Conservation (phyloP, 2,797 vertebrate species). For the Telmatherina bonti region DNA sequence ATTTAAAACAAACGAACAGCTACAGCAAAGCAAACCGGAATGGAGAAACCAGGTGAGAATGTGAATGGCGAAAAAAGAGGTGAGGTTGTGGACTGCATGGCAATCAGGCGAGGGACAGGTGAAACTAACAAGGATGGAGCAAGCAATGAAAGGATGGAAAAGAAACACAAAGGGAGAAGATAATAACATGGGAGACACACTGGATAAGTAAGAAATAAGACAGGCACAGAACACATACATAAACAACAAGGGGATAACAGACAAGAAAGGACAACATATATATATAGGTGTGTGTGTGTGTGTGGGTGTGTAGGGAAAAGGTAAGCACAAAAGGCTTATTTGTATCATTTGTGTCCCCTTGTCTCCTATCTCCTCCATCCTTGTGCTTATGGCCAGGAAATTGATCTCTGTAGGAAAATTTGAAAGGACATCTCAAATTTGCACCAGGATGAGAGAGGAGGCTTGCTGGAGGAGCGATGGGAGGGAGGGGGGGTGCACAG, state of each 20-base stretch:
- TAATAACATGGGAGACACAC: not conserved
- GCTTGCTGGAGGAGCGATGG: not conserved
- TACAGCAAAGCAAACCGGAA: not conserved
- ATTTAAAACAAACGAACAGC: not conserved
- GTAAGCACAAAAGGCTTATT: not conserved
- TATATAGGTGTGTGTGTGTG: too few relatives aligned
- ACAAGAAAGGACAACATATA: not conserved
- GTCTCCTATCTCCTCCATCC: not conserved
- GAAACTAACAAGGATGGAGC: constrained; percentile 1
- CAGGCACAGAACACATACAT: not conserved
- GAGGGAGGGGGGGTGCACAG: not conserved
- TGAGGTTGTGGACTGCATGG: not conserved
- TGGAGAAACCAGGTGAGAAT: not conserved
- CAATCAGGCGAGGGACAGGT: constrained; percentile 1
- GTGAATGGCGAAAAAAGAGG: not conserved
- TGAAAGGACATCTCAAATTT: not conserved
- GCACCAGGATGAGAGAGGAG: not conserved
- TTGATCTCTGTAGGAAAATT: not conserved
- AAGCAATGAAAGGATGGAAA: constrained; percentile 1
- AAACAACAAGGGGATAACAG: not conserved
- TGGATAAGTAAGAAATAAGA: not conserved
- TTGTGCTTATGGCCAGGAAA: not conserved
- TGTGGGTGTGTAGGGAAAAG: not conserved
- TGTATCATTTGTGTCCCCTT: not conserved
- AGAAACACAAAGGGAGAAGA: not conserved